A percentile compares a stretch with the other conserved stretches of the same genome.
Conservation (phyloP, 2,797 vertebrate species). For the Chaetodon trifasciatus region DNA sequence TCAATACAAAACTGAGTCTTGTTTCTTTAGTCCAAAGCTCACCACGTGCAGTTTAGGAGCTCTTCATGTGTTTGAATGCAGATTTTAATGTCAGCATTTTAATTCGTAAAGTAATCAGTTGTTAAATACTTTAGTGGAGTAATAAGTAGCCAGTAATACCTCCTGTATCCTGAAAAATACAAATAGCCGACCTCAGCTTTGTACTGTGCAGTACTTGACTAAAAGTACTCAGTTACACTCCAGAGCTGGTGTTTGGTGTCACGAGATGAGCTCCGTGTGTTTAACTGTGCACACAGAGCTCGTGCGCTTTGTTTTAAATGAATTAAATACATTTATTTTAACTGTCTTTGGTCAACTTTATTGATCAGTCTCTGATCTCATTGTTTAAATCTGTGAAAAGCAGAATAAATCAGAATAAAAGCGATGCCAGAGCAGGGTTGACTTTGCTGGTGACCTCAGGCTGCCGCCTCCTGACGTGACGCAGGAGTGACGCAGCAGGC, state of each 20-base stretch:
- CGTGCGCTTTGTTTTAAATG: too few species aligned
- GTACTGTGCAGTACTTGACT: background rate
- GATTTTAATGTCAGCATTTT: background rate
- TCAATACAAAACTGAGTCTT: too few species aligned
- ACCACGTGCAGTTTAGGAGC: background rate
- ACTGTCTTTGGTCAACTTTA: background rate
- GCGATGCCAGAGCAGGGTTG: too few species aligned
- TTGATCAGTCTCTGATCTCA: background rate
- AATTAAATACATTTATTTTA: fast-evolving
- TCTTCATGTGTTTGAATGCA: background rate
- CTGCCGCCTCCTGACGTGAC: conserved; percentile 67
- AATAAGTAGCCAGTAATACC: too few species aligned
- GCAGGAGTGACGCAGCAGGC: conserved; percentile 60
- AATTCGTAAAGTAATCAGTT: background rate
- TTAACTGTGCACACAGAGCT: too few species aligned
- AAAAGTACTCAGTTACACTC: background rate
- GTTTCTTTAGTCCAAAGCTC: too few species aligned
- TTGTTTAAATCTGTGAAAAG: background rate
- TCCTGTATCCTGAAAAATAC: background rate
- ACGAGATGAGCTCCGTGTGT: too few species aligned
- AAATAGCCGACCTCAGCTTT: background rate
- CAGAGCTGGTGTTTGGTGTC: too few species aligned
- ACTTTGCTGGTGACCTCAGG: background rate
- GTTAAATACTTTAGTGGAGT: too few species aligned
- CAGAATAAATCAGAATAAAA: too few species aligned